Evolutionary conservation across 2,113 vertebrate genomes (phyloP).

Genomic region (Raja brachyura): DNA sequence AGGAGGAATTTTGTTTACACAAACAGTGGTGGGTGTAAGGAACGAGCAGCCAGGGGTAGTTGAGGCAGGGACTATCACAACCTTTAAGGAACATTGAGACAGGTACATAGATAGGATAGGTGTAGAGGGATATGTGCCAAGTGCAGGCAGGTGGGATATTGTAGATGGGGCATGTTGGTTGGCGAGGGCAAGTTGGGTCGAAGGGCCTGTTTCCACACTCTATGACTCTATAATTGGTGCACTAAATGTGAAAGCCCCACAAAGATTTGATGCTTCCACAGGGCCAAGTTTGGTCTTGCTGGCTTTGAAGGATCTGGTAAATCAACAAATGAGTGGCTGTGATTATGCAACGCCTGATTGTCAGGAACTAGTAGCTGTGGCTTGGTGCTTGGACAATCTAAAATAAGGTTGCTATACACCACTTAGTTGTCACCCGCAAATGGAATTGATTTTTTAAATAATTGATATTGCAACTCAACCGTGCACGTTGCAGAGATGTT

Average conservation of each 20-base stretch:
- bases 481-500: not conserved
- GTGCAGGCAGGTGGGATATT: too few species aligned
- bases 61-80: too few species aligned
- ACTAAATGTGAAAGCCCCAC: not conserved
- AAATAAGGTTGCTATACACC: not conserved
- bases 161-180: too few species aligned
- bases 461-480: not conserved
- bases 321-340: not conserved
- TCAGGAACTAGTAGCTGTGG: not conserved
- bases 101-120: too few species aligned
- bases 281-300: not conserved
- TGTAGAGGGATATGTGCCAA: too few species aligned
- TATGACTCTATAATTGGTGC: too few species aligned
- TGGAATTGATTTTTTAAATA: not conserved
- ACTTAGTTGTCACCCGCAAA: not conserved
- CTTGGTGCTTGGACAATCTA: not conserved
- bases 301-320: not conserved
- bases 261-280: not conserved
- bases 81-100: too few species aligned
- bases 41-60: too few species aligned
- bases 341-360: not conserved
- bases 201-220: too few species aligned
- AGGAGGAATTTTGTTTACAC: too few species aligned
- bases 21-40: too few species aligned
- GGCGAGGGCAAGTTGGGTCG: too few species aligned